Base-by-base conservation (phyloP, 2,797 vertebrate genomes). In the Huso huso region DNA sequence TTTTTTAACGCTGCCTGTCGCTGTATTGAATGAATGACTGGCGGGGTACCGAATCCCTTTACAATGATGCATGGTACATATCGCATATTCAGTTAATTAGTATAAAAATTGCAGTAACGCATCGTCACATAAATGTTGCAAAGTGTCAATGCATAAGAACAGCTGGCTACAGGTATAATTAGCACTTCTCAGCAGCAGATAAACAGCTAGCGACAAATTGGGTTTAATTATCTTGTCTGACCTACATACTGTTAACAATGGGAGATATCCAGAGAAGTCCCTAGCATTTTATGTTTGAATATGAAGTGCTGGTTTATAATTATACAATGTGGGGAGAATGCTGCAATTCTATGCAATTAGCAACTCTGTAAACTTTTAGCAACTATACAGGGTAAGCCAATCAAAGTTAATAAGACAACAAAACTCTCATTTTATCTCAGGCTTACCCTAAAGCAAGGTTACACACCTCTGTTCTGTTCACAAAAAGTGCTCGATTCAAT, bases 131-230 rank as follows among this genome's bases (percentile, higher is more conserved):
- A 58, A 58, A 6, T 37, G 13, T 48, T 58, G 18, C 37, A 62
- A 9, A 7, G 61, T 62, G 61, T 62, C 61, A 62, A 12, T 37
- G 61, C 10, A 48, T 62, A 23, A 62, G 15, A 13, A 13, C 61
- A 62, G 61, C 61, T 62, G 61, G 61, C 12, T 62, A 48, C 61
- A 62, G 61, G 61, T 62, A 62, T 62, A 62, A 62, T 62, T 62
- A 62, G 18, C 18, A 2, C 61, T 48, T 62, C 13, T 62, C 7
- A 9, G 37, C 48, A 18, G 18, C 18, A 9, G 61, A 62, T 23
- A 62, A 62, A 62, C 61, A 62, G 10, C 61, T 6, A 62, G 48
- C 6, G 53, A 55, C 10, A 55, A 55, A n/a, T n/a, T 55, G 61
- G 8, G 48, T 6, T 62, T 62, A 62, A 62, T 62, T 62, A 62